phyloP scores from a whole-genome alignment of 2,113 vertebrate species.

The Otis tarda region DNA sequence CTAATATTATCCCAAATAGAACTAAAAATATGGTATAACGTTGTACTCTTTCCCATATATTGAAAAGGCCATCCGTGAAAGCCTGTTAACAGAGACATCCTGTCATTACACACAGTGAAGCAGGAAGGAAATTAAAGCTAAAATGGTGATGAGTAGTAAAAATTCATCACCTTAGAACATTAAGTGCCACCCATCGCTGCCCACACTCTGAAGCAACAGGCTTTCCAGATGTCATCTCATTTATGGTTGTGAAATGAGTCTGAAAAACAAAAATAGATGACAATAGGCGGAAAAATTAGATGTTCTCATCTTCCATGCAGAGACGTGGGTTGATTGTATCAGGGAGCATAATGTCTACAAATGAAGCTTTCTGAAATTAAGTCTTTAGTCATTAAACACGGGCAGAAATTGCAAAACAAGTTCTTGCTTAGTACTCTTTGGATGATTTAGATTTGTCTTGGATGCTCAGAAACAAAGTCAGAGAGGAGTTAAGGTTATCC shows the following conservation, averaged over 20 bases:
- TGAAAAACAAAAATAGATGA: neutral
- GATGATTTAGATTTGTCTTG: neutral
- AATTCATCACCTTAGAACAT: neutral
- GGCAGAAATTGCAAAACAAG: neutral
- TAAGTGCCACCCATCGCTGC: neutral
- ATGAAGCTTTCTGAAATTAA: neutral
- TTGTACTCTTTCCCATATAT: neutral
- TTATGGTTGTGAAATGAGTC: neutral
- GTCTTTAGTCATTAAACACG: neutral
- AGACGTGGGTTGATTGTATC: neutral
- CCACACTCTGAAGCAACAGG: neutral
- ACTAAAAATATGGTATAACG: neutral
- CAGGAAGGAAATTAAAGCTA: neutral
- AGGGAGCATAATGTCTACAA: neutral
- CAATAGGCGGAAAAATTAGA: conserved; percentile 4
- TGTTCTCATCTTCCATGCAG: neutral
- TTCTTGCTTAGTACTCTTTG: neutral
- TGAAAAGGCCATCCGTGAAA: neutral
- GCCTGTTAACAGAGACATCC: neutral
- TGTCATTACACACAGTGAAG: neutral
- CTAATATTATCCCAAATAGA: neutral
- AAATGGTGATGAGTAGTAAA: neutral
- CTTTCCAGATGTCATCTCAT: neutral
- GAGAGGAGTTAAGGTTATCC: neutral
- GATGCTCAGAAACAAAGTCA: neutral